Base-by-base conservation (phyloP, 2,113 vertebrate genomes). In the Oreotrochilus melanogaster region DNA sequence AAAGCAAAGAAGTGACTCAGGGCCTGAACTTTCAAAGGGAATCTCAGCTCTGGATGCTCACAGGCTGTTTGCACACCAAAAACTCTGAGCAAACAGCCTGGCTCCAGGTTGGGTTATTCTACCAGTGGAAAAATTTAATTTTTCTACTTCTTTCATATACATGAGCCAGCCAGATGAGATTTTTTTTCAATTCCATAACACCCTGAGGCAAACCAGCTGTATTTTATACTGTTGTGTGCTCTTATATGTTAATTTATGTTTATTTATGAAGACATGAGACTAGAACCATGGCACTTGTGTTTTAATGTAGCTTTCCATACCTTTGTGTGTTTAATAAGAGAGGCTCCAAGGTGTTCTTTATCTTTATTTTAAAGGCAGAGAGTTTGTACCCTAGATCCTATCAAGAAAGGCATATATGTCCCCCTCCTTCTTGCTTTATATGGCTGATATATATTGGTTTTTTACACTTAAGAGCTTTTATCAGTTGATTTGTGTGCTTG, bases 161-260 rank as follows among this genome's bases (percentile, higher is more conserved):
- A 33, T 16, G 33, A 89, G 56, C 30, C 35, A 90, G 10, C 3
- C 3, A 90, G 82, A 35, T 18, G 76, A 74, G 39, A 27, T 3
- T 62, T 58, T 82, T 82, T 82, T 82, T 84, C 53, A 54, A 37
- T 75, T 78, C 61, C 50, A 50, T 57, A 71, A 78, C 69, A 86
- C 54, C 88, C 69, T 71, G 69, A 90, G 80, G 95, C 56, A 92
- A 87, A 45, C 14, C 92, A 95, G 54, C 78, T 90, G 92, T 60
- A 54, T 81, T 37, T 37, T 37, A 33, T 31, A 64, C 58, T 23
- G 4, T 43, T 83, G n/a, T 60, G 11, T 69, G 18, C 22, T 89
- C 92, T 76, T 79, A 12, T 65, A 45, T 65, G 57, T 91, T 79
- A 84, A 75, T 75, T 47, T 22, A 22, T 78, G 21, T 87, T 28